Evolutionary conservation across 2,113 vertebrate species (phyloP), one percentile per base, ranked within the genome.

Genomic region (Carassius auratus): DNA sequence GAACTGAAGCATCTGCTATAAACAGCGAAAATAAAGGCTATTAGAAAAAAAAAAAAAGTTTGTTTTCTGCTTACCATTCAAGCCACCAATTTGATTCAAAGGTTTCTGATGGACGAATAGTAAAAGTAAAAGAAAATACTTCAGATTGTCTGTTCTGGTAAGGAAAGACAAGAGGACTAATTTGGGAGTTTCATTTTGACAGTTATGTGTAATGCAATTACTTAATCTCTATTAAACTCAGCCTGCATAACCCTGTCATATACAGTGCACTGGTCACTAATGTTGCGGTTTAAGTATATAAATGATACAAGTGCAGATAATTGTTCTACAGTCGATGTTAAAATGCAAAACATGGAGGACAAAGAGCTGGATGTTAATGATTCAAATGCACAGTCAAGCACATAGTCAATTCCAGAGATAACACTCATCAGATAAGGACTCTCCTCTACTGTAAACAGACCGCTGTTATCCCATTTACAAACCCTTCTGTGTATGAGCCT

Each of bases 161-260:
- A 45, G 76, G 55, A 48, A 59, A 69, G 38, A 73, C 23, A 33
- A 87, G 26, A 21, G 30, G 8, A 62, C 76, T 57, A n/a, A 42
- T 78, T 69, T 69, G 73, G 38, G 75, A 76, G 79, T 23, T 75
- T 33, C 76, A 80, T 83, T 86, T 57, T 71, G 66, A 36, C 71
- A 38, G n/a, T 21, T 50, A 23, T 52, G 62, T 84, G 19, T 68
- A 76, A 89, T 50, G 50, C 62, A 33, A 57, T 79, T 76, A 74
- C 78, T 69, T 87, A 36, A 81, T 76, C 80, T 76, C 50, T 42
- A 19, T 57, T 85, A 55, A 7, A 42, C 38, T 42, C 5, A 6
- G 5, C 38, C 55, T 59, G 42, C n/a, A 48, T 68, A 74, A 75
- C 4, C 10, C 61, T 66, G 21, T 66, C 19, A 8, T 12, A 23